Percentiles rank a stretch among this genome's conserved stretches.
Conservation (phyloP, 2,113 vertebrate genomes). For the Chascanopsetta lugubris region DNA sequence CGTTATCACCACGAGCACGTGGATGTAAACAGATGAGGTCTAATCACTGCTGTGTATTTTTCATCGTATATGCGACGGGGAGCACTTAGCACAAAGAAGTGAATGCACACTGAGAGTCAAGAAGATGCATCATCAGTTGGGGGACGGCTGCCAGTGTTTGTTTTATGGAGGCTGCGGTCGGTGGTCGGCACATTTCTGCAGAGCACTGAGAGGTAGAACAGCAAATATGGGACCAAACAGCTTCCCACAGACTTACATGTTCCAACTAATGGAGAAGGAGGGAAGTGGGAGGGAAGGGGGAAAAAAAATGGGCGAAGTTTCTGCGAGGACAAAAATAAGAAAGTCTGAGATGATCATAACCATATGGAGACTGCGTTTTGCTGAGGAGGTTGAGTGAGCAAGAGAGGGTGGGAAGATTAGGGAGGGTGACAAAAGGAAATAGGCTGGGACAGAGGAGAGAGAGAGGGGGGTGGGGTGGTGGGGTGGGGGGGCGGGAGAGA, state of each 20-base stretch:
- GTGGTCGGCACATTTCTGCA: conserved; percentile 69
- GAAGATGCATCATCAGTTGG: conserved; percentile 43
- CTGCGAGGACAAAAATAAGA: conserved; percentile 72
- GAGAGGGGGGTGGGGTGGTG: no score
- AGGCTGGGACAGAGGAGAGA: neutral
- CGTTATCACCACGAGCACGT: neutral
- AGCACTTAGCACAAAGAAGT: conserved; percentile 8
- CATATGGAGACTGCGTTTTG: conserved; percentile 77
- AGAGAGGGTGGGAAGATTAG: conserved; percentile 42
- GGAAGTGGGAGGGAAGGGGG: conserved; percentile 70
- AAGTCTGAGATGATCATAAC: conserved; percentile 78
- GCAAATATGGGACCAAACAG: conserved; percentile 63
- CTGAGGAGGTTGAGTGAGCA: conserved; percentile 57
- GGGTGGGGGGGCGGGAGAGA: no score
- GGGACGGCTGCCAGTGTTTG: conserved; percentile 53
- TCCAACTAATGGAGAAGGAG: conserved; percentile 62
- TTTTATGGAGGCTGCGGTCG: conserved; percentile 59
- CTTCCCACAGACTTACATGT: conserved; percentile 65
- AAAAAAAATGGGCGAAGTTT: conserved; percentile 58
- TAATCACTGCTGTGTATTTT: neutral
- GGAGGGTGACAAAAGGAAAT: conserved; percentile 32
- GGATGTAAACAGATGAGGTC: neutral
- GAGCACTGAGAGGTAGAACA: conserved; percentile 65
- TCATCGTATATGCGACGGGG: neutral
- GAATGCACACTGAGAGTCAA: conserved; percentile 36